Percentiles rank a stretch among this genome's conserved stretches.
phyloP scores from a whole-genome alignment of 2,797 vertebrate genomes.

The Columba guinea region DNA sequence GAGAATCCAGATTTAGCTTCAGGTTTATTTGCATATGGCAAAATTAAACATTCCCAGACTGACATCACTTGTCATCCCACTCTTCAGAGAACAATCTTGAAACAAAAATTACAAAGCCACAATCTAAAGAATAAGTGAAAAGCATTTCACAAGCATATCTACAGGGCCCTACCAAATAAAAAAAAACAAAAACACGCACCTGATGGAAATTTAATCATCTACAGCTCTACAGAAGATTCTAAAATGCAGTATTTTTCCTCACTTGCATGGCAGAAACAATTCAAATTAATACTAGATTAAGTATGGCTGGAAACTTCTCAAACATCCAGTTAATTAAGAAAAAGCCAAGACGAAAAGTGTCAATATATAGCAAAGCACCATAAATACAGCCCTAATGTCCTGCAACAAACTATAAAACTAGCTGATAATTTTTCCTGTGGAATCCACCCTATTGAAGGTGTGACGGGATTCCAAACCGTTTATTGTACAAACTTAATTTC shows the following conservation, averaged over 20 bases:
- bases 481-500: not conserved
- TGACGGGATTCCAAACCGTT: not conserved
- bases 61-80: not conserved
- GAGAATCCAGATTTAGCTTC: not conserved
- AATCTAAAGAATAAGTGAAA: not conserved
- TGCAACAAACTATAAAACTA: not conserved
- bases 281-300: not conserved
- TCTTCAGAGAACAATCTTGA: not conserved
- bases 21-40: not conserved
- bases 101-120: not conserved
- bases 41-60: not conserved
- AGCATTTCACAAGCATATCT: not conserved
- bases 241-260: not conserved
- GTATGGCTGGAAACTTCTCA: not conserved
- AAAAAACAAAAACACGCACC: not conserved
- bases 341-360: not conserved
- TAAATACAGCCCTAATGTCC: not conserved
- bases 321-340: not conserved
- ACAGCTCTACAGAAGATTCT: not conserved
- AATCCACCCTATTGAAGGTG: not conserved
- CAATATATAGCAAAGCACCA: not conserved
- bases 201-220: not conserved
- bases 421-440: not conserved
- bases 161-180: not conserved
- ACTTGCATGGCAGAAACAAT: not conserved